Evolutionary conservation across 2,888 invertebrate species (phyloP), one percentile per base, ranked within the genome.

Genomic region (Blastobasis lacticolella): DNA sequence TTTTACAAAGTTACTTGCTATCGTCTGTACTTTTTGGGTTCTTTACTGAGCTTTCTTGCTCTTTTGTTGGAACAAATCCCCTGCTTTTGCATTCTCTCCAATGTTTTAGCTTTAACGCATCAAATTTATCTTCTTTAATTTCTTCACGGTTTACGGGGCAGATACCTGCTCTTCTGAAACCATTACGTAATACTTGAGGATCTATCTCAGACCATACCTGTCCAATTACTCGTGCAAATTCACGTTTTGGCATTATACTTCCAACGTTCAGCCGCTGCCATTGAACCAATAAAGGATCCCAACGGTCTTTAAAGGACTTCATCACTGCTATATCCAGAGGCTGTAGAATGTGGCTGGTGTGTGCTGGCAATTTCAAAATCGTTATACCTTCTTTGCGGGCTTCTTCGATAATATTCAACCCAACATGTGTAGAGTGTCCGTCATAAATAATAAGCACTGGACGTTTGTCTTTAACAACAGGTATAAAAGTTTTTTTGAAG

Each of bases 321-420:
- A 53, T 58, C 4, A 55, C 58, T 23, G 59, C 48, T 9, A 59
- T 6, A 41, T 57, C 57, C 5, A 57, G 48, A n/a, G 56, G 59
- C 42, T 59, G 63, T 40, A 67, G 53, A 23, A 65, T 40, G 52
- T 64, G 63, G 46, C 59, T 64, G 37, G 59, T 54, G 51, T 67
- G 63, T 10, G 63, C 54, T 38, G 63, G 59, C 49, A 60, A 53
- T 57, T 66, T 63, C 45, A 67, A 52, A 48, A 65, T 63, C 9
- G 55, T 60, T 51, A 65, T 53, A 43, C 61, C 54, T 36, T 51
- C 54, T 57, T 58, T 54, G 37, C 56, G 49, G 10, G 58, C 58
- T 47, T 54, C 49, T 52, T 58, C 49, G 6, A 56, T 57, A 46
- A 58, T 50, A 50, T 59, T 58, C 45, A 55, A 51, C 10, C 53